Conservation (phyloP, 2,888 invertebrate species). For the Seira sanloemensis region DNA sequence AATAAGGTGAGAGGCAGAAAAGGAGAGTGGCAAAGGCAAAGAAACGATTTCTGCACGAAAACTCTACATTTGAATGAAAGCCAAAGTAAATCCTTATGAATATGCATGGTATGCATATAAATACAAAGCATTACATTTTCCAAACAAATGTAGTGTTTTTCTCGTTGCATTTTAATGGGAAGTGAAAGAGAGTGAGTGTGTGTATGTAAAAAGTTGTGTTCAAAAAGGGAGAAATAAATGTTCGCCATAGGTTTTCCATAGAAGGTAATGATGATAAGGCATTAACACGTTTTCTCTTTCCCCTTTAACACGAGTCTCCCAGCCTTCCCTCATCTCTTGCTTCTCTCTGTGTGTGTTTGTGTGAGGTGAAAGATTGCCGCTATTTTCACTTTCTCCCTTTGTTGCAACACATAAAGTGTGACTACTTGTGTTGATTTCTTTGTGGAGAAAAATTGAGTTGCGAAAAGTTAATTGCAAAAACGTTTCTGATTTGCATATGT, state of each 20-base stretch:
- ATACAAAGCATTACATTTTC: background rate
- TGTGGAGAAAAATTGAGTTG: conserved; percentile 56
- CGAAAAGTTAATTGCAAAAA: conserved; percentile 58
- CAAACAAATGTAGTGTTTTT: conserved; percentile 11
- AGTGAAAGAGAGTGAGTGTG: background rate
- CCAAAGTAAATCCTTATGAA: background rate
- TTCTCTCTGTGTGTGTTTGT: background rate
- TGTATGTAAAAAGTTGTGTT: background rate
- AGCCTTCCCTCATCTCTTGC: too few relatives aligned
- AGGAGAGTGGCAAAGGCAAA: background rate
- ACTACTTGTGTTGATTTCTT: conserved; percentile 5
- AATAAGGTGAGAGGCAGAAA: conserved; percentile 18
- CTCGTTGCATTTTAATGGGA: conserved; percentile 17
- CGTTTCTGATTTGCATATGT: conserved; percentile 53
- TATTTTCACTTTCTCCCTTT: conserved; percentile 1
- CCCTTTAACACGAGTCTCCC: too few relatives aligned
- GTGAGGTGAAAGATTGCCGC: conserved; percentile 13
- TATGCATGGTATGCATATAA: conserved; percentile 5
- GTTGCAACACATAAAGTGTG: background rate
- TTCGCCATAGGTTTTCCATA: too few relatives aligned
- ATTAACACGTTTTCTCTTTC: background rate
- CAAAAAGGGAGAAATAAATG: too few relatives aligned
- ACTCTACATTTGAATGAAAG: conserved; percentile 7
- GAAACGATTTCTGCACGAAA: conserved; percentile 15
- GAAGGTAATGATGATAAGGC: background rate